A percentile compares a stretch with the other conserved stretches of the same genome.
Evolutionary conservation across 2,888 invertebrate species (phyloP).

Genomic region (Limnephilus rhombicus): DNA sequence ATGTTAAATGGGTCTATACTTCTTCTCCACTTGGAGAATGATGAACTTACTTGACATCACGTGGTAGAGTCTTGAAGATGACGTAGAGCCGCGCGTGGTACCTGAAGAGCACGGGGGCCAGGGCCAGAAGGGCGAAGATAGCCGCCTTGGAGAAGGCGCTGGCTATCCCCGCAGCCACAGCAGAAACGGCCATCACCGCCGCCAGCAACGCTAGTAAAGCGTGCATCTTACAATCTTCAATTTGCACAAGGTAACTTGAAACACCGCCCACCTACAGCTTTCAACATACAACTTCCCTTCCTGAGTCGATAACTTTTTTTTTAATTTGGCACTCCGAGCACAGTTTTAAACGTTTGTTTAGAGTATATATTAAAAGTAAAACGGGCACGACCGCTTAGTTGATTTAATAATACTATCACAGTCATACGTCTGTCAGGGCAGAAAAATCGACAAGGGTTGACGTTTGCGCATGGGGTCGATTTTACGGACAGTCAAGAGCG

Average conservation of each 20-base stretch:
- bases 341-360: neutral
- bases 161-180: slow-evolving; percentile 79
- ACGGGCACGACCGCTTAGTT: slow-evolving; percentile 3
- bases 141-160: slow-evolving; percentile 83
- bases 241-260: neutral
- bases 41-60: slow-evolving; percentile 82
- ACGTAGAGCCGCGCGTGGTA: slow-evolving; percentile 80
- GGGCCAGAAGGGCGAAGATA: slow-evolving; percentile 81
- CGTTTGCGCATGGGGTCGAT: slow-evolving; percentile 56
- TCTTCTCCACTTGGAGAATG: neutral
- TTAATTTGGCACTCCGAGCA: slow-evolving; percentile 16
- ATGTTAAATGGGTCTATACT: neutral
- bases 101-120: slow-evolving; percentile 77
- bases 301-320: slow-evolving; percentile 2
- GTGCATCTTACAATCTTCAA: slow-evolving; percentile 71
- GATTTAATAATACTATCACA: slow-evolving; percentile 24
- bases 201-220: slow-evolving; percentile 77
- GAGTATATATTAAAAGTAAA: neutral
- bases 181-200: slow-evolving; percentile 77
- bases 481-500: slow-evolving; percentile 41
- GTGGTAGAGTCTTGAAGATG: slow-evolving; percentile 81
- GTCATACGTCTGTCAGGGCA: slow-evolving; percentile 35
- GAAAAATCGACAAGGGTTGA: slow-evolving; percentile 49
- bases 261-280: slow-evolving; percentile 8
- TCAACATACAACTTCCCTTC: neutral